Percentiles rank a stretch among this genome's conserved stretches.
Conservation (phyloP, 2,888 invertebrate genomes). For the Drosophila quasianomalipes region DNA sequence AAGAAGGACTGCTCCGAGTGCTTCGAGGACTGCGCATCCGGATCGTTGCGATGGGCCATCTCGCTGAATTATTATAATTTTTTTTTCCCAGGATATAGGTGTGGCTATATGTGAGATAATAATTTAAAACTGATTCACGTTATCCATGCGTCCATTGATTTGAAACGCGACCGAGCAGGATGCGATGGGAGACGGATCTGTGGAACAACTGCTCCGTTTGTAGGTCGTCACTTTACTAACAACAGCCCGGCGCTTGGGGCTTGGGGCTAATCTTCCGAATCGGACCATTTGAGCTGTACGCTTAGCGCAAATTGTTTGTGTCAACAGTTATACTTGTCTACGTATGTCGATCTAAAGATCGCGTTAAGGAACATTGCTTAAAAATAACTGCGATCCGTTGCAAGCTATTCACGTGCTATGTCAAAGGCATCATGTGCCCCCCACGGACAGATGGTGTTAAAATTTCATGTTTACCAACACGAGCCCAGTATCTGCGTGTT, state of each 20-base stretch:
- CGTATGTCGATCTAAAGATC: slow-evolving; percentile 62
- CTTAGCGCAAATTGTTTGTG: slow-evolving; percentile 52
- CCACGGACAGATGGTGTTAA: slow-evolving; percentile 63
- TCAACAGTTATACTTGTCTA: slow-evolving; percentile 49
- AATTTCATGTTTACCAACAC: slow-evolving; percentile 57
- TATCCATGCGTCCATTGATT: slow-evolving; percentile 65
- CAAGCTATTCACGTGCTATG: slow-evolving; percentile 54
- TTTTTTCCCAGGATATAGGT: slow-evolving; percentile 34
- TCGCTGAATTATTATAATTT: slow-evolving; percentile 12
- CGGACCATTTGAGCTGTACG: slow-evolving; percentile 32
- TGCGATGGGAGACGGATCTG: slow-evolving; percentile 10
- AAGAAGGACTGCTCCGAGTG: slow-evolving; percentile 81
- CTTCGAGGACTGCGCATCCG: slow-evolving; percentile 74
- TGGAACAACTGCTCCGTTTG: slow-evolving; percentile 61
- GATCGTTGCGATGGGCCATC: slow-evolving; percentile 78
- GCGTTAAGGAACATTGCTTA: slow-evolving; percentile 72
- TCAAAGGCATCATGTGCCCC: slow-evolving; percentile 51
- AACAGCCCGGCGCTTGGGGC: slow-evolving; percentile 16
- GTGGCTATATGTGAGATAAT: slow-evolving; percentile 28
- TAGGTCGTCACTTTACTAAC: slow-evolving; percentile 58
- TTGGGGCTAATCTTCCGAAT: slow-evolving; percentile 49
- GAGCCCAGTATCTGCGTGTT: neutral
- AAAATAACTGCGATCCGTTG: slow-evolving; percentile 55
- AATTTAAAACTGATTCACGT: slow-evolving; percentile 39
- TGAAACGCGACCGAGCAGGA: slow-evolving; percentile 33